These are phyloP conservation scores for Stenodema calcarata DNA, from an alignment of 2,888 invertebrate genomes.

Conservation along the genomic window DNA sequence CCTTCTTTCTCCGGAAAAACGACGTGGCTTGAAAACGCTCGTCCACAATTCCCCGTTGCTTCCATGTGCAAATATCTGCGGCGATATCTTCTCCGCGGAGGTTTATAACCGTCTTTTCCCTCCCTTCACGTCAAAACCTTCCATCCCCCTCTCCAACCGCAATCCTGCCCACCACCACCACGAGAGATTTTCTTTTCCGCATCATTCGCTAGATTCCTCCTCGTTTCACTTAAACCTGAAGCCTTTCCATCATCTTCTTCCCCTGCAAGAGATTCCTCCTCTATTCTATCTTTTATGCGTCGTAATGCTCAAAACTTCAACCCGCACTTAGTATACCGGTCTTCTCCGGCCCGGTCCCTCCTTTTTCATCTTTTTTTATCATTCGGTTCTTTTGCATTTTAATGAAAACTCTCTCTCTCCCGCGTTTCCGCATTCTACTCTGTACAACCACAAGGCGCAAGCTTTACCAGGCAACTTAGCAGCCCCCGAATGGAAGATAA, in stretches of 20 bases:
- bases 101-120: background rate
- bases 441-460: too few relatives aligned
- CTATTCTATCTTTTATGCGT: background rate
- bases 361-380: background rate
- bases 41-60: background rate
- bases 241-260: background rate
- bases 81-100: background rate
- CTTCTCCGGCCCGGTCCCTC: background rate
- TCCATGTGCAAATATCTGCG: background rate
- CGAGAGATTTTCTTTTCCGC: background rate
- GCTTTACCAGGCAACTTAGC: too few relatives aligned
- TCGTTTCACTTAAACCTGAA: background rate
- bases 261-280: background rate
- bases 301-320: background rate
- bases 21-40: background rate
- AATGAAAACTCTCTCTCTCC: background rate
- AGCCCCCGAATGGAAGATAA: too few relatives aligned
- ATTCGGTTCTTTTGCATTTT: background rate
- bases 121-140: background rate
- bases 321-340: background rate
- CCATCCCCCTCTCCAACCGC: background rate
- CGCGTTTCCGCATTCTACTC: background rate
- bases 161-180: background rate
- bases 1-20: background rate
- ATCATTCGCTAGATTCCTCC: background rate